phyloP scores from a whole-genome alignment of 2,797 vertebrate species.

The Phrynocephalus vlangalii region DNA sequence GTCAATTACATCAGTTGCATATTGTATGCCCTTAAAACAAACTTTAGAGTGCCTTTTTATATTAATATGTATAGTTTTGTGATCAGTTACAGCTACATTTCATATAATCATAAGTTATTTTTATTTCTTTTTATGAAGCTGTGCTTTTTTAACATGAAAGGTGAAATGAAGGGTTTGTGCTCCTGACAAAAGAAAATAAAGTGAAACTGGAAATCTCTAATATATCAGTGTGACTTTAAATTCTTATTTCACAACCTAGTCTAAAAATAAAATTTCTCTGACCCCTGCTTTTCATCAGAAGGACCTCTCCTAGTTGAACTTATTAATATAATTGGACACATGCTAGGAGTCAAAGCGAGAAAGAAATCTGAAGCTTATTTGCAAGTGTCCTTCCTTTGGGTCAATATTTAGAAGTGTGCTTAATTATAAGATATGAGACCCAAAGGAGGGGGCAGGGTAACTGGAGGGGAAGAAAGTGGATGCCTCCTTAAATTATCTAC shows the following conservation, averaged over 20 bases:
- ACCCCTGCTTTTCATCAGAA: constrained; percentile 57
- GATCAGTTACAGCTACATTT: constrained; percentile 81
- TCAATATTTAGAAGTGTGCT: constrained; percentile 70
- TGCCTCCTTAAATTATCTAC: constrained; percentile 66
- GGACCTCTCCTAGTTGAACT: constrained; percentile 54
- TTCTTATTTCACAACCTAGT: constrained; percentile 8
- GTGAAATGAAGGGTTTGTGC: constrained; percentile 76
- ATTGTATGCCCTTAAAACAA: constrained; percentile 71
- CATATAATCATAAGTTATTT: constrained; percentile 82
- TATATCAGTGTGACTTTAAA: constrained; percentile 45
- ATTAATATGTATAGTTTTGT: constrained; percentile 79
- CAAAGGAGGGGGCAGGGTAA: constrained; percentile 13
- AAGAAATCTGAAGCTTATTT: constrained; percentile 56
- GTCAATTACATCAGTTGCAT: constrained; percentile 68
- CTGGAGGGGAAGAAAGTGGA: constrained; percentile 62
- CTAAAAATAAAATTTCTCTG: constrained; percentile 52
- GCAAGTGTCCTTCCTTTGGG: constrained; percentile 53
- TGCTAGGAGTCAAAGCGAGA: constrained; percentile 35
- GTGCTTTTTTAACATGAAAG: constrained; percentile 76
- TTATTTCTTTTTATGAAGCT: constrained; percentile 77
- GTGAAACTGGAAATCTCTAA: constrained; percentile 78
- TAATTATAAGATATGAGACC: constrained; percentile 69
- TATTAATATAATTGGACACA: constrained; percentile 73
- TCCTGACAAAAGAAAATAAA: constrained; percentile 73
- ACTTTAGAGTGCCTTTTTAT: constrained; percentile 74